Evolutionary conservation across 2,113 vertebrate species (phyloP).

Genomic region (Plecotus auritus): DNA sequence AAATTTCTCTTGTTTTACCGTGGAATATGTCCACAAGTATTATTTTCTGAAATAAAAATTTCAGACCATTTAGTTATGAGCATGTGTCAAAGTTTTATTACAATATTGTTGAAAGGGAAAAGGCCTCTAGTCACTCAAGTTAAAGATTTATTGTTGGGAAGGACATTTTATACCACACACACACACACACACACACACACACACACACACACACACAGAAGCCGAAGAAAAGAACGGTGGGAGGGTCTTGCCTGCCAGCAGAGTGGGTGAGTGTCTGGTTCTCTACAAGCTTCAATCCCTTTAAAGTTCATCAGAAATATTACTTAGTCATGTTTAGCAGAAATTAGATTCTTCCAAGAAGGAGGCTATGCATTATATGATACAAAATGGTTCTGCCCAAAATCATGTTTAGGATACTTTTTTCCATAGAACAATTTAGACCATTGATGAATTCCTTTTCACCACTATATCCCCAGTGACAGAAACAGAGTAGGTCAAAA

Average conservation of each 20-base stretch:
- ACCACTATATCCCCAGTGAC: not conserved
- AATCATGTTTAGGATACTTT: not conserved
- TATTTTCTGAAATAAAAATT: slow-evolving; percentile 35
- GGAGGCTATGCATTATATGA: not conserved
- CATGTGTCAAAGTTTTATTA: not conserved
- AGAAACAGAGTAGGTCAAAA: not conserved
- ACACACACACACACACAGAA: no score
- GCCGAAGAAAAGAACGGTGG: not conserved
- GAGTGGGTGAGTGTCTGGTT: not conserved
- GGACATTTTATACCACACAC: not conserved
- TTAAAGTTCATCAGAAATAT: slow-evolving; percentile 23
- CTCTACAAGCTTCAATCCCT: not conserved
- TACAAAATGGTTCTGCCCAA: not conserved
- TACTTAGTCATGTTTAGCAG: not conserved
- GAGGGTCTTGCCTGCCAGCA: not conserved
- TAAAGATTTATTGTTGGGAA: not conserved
- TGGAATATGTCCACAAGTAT: not conserved
- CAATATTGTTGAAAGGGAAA: not conserved
- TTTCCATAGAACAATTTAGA: not conserved
- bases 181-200: no score
- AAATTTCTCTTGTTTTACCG: not conserved
- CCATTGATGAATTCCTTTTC: not conserved
- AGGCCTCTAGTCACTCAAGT: not conserved
- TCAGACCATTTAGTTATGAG: not conserved
- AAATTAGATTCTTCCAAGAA: not conserved